phyloP scores from a whole-genome alignment of 1,140 invertebrate genomes.

The Colletes latitarsis region DNA sequence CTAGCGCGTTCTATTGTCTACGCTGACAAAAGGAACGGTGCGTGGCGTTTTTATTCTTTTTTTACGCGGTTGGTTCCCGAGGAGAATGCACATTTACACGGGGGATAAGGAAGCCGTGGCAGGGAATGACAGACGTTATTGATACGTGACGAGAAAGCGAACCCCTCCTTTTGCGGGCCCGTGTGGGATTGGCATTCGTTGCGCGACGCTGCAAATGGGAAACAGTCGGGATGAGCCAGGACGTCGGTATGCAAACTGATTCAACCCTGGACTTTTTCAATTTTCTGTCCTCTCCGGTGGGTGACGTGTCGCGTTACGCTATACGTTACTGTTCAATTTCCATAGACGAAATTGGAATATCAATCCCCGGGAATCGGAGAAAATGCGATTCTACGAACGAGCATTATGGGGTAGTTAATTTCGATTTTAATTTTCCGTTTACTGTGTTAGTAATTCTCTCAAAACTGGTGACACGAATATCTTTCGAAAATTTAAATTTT shows the following conservation, averaged over 20 bases:
- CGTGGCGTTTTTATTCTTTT: background rate
- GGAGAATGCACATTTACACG: background rate
- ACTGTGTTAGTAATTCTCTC: too few species aligned
- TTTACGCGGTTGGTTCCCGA: background rate
- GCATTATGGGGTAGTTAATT: too few species aligned
- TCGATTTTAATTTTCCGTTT: too few species aligned
- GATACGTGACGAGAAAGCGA: conserved; percentile 60
- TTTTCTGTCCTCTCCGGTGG: background rate
- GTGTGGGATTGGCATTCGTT: conserved; percentile 63
- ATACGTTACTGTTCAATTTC: too few species aligned
- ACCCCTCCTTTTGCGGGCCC: conserved; percentile 14
- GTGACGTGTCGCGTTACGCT: background rate
- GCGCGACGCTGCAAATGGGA: conserved; percentile 48
- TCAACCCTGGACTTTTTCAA: conserved; percentile 44
- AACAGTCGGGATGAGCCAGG: conserved; percentile 56
- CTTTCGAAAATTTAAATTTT: too few species aligned
- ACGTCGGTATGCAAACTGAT: conserved; percentile 62
- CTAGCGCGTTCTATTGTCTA: background rate
- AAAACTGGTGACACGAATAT: too few species aligned
- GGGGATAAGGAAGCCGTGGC: conserved; percentile 39
- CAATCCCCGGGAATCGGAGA: too few species aligned
- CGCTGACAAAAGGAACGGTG: conserved; percentile 2
- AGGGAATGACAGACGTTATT: conserved; percentile 58
- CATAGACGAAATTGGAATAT: too few species aligned
- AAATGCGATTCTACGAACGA: too few species aligned